phyloP scores from a whole-genome alignment of 2,797 vertebrate genomes.

The Tympanoctomys barrerae region DNA sequence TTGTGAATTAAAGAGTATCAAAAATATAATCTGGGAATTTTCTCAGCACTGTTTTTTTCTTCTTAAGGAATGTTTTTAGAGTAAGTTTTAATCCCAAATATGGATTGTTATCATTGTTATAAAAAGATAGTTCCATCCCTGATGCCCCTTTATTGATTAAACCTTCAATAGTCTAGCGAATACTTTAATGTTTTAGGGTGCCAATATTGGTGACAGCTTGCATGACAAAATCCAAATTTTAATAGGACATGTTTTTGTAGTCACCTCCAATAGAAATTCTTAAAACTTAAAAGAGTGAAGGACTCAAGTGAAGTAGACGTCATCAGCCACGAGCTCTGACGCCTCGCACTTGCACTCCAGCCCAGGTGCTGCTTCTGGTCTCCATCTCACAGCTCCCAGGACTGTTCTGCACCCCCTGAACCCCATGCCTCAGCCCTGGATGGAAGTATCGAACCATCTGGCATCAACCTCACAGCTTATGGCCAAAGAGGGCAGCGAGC shows the following conservation, averaged over 20 bases:
- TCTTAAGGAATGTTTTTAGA: background rate
- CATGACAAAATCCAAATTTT: background rate
- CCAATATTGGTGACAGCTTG: background rate
- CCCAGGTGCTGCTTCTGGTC: accelerated
- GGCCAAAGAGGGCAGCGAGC: background rate
- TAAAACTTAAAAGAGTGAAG: background rate
- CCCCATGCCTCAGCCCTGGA: background rate
- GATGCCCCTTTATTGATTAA: background rate
- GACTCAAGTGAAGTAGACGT: background rate
- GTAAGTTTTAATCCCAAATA: constrained; percentile 5
- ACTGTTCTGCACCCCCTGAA: background rate
- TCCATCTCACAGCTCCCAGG: background rate
- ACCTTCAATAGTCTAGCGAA: background rate
- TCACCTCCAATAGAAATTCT: background rate
- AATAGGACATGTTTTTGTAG: background rate
- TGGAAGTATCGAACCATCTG: background rate
- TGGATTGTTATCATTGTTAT: background rate
- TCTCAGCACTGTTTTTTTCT: background rate
- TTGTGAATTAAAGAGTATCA: background rate
- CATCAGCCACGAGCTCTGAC: too few relatives aligned
- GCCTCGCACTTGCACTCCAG: accelerated
- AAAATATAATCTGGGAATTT: background rate
- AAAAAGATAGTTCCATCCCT: background rate
- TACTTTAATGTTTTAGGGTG: background rate
- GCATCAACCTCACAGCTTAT: background rate